Percentiles rank a stretch among this genome's conserved stretches.
Evolutionary conservation across 2,113 vertebrate species (phyloP).

Genomic region (Smithornis capensis): DNA sequence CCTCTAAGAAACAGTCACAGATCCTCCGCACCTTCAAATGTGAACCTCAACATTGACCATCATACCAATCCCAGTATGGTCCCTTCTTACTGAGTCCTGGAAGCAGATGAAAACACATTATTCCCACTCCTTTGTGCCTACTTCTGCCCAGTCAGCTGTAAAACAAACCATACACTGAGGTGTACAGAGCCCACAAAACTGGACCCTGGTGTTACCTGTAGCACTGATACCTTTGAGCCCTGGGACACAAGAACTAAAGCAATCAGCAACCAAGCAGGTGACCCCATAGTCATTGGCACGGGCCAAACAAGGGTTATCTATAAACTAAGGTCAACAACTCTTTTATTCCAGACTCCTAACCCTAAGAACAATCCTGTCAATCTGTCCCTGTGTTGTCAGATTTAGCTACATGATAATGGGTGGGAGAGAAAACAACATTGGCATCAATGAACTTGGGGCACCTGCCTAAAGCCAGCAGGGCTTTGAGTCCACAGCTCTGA

Average conservation of each 20-base stretch:
- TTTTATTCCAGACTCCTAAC: not conserved
- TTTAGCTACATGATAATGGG: not conserved
- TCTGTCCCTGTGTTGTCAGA: not conserved
- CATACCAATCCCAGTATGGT: not conserved
- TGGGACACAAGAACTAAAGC: not conserved
- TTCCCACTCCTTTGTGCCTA: not conserved
- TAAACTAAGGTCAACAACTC: not conserved
- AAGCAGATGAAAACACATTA: not conserved
- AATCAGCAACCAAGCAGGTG: not conserved
- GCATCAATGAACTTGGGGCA: fast-evolving
- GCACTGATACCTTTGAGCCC: not conserved
- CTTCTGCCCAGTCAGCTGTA: not conserved
- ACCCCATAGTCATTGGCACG: not conserved
- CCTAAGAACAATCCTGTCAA: not conserved
- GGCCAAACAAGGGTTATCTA: not conserved
- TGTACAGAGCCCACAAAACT: not conserved
- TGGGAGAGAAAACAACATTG: not conserved
- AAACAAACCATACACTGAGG: not conserved
- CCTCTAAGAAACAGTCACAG: not conserved
- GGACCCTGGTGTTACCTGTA: not conserved
- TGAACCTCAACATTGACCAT: not conserved
- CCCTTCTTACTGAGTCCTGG: not conserved
- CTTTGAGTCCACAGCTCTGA: not conserved
- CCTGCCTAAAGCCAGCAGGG: not conserved
- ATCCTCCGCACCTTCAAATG: not conserved